phyloP scores from a whole-genome alignment of 1,140 invertebrate genomes.

The Lepidurus apus region DNA sequence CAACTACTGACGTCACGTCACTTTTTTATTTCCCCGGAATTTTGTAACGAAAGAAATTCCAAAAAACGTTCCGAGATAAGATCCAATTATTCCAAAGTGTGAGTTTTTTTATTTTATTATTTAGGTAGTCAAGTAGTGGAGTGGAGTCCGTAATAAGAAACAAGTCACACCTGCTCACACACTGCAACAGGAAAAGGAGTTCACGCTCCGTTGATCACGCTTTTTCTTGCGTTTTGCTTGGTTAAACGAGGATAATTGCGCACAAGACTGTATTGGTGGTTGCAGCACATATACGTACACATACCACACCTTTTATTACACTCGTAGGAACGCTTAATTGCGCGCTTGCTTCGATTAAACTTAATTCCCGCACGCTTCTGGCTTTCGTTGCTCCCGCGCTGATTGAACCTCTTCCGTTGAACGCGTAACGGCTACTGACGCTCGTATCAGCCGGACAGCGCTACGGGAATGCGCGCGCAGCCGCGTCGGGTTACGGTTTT shows the following conservation, averaged over 20 bases:
- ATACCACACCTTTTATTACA: background rate
- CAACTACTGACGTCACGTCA: background rate
- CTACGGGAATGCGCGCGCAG: background rate
- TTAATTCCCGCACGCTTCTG: background rate
- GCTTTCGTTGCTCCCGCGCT: background rate
- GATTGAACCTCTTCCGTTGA: background rate
- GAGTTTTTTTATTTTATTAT: background rate
- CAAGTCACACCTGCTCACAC: constrained; percentile 13
- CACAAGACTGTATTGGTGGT: background rate
- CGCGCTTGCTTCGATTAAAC: background rate
- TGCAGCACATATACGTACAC: background rate
- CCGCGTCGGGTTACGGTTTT: background rate
- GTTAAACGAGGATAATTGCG: constrained; percentile 11
- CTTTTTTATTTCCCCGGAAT: background rate
- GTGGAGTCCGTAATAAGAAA: background rate
- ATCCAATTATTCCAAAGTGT: background rate
- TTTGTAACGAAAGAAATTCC: background rate
- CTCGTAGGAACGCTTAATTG: background rate
- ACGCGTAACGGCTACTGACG: background rate
- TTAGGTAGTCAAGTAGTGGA: background rate
- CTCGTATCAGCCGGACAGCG: background rate
- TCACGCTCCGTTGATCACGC: background rate
- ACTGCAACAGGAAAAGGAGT: constrained; percentile 3
- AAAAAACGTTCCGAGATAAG: background rate
- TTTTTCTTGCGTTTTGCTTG: background rate